Evolutionary conservation across 2,797 vertebrate genomes (phyloP).

Genomic region (Takifugu rubripes): DNA sequence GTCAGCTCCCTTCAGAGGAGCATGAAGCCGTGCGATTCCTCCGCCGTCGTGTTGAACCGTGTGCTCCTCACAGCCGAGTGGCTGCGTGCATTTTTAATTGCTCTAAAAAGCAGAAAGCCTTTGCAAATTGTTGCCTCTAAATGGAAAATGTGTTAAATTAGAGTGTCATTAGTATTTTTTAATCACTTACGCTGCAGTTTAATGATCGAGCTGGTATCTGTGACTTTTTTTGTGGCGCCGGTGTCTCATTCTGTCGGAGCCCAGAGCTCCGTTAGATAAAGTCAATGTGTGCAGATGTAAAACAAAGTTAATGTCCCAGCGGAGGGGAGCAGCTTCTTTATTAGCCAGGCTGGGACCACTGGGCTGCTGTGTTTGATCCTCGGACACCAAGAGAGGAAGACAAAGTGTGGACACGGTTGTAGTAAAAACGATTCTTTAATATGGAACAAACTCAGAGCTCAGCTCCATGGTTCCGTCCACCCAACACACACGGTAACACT

Average conservation of each 20-base stretch:
- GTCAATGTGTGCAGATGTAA: too few relatives aligned
- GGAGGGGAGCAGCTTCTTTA: too few relatives aligned
- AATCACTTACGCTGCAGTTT: slow-evolving; percentile 29
- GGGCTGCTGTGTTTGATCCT: too few relatives aligned
- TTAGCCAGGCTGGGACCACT: too few relatives aligned
- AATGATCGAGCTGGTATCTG: slow-evolving; percentile 12
- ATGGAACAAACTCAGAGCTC: slow-evolving; percentile 84
- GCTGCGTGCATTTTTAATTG: slow-evolving; percentile 54
- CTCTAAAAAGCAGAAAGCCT: slow-evolving; percentile 41
- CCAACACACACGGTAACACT: slow-evolving; percentile 77
- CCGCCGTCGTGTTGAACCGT: slow-evolving; percentile 41
- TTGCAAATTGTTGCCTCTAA: slow-evolving; percentile 31
- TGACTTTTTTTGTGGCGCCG: not conserved
- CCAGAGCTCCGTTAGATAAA: too few relatives aligned
- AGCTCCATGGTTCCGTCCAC: slow-evolving; percentile 79
- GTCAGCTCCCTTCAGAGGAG: slow-evolving; percentile 41
- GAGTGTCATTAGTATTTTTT: slow-evolving; percentile 33
- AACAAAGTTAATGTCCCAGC: not conserved
- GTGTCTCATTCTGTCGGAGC: not conserved
- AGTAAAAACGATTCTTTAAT: slow-evolving; percentile 82
- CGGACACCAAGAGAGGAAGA: slow-evolving; percentile 8
- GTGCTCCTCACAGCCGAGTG: slow-evolving; percentile 26
- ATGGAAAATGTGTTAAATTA: slow-evolving; percentile 34
- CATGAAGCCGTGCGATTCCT: slow-evolving; percentile 41
- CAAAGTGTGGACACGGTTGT: slow-evolving; percentile 41